These are phyloP conservation scores for Sebastiscus albofasciatus DNA, from an alignment of 2,797 vertebrate species.

Conservation along the genomic window DNA sequence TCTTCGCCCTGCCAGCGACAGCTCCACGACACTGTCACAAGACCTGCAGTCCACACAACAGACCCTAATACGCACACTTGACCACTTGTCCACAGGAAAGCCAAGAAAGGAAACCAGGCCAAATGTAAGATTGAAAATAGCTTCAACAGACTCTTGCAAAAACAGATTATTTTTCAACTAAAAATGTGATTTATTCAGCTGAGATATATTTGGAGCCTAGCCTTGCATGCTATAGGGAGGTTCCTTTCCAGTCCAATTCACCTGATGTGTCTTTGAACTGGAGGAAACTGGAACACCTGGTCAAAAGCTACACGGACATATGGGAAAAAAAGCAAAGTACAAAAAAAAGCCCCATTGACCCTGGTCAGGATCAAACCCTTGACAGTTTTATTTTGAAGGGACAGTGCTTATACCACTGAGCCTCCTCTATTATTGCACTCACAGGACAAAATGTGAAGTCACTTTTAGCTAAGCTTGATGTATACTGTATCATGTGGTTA, in stretches of 20 bases:
- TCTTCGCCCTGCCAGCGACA: slow-evolving; percentile 12
- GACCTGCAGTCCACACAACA: slow-evolving; percentile 5
- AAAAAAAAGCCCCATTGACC: neutral
- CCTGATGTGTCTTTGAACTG: slow-evolving; percentile 42
- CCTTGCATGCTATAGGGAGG: slow-evolving; percentile 20
- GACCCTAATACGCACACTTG: neutral
- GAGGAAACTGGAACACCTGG: slow-evolving; percentile 32
- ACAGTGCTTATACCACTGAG: neutral
- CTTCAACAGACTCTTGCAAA: neutral
- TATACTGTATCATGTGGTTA: neutral
- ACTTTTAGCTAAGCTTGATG: neutral
- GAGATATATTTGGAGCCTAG: neutral
- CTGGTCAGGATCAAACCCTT: slow-evolving; percentile 19
- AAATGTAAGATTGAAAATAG: slow-evolving; percentile 2
- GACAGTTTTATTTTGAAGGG: slow-evolving; percentile 12
- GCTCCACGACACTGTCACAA: slow-evolving; percentile 23
- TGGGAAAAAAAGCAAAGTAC: slow-evolving; percentile 1
- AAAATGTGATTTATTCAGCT: slow-evolving; percentile 26
- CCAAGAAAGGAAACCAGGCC: neutral
- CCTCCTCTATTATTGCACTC: neutral
- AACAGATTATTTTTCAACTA: neutral
- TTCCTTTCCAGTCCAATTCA: slow-evolving; percentile 38
- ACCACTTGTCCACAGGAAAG: slow-evolving; percentile 8
- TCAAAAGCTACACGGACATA: slow-evolving; percentile 30
- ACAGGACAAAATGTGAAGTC: neutral